A percentile compares a stretch with the other conserved stretches of the same genome.
These are phyloP conservation scores for Mus minutoides DNA, from an alignment of 2,797 vertebrate species.

Conservation along the genomic window DNA sequence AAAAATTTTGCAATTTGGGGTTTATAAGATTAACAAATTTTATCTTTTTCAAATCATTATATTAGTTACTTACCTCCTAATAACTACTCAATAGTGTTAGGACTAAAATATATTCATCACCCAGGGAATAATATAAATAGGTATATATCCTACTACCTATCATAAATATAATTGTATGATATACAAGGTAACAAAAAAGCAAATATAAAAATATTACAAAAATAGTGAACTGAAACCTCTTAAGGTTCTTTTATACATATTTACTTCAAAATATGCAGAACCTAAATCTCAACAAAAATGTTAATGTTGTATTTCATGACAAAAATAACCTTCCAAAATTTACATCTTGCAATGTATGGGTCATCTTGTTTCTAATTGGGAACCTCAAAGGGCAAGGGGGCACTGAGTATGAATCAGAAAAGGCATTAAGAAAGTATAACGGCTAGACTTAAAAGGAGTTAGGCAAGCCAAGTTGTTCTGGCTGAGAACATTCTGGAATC, in stretches of 20 bases:
- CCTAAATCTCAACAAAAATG: not conserved
- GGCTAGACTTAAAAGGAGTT: accelerated
- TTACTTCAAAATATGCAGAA: not conserved
- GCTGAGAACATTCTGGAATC: not conserved
- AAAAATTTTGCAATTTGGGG: not conserved
- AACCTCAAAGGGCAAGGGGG: not conserved
- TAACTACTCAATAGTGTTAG: not conserved
- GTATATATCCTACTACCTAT: not conserved
- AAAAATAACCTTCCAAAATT: not conserved
- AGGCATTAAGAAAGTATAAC: not conserved
- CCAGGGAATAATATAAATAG: not conserved
- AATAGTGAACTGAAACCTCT: not conserved
- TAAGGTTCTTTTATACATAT: not conserved
- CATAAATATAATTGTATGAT: not conserved
- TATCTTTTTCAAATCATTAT: not conserved
- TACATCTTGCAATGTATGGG: not conserved
- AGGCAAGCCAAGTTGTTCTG: not conserved
- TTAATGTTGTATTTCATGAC: not conserved
- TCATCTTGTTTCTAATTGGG: not conserved
- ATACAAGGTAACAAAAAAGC: not conserved
- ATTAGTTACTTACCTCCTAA: not conserved
- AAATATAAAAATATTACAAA: not conserved
- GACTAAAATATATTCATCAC: not conserved
- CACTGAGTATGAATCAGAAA: not conserved
- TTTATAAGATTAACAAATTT: conserved; percentile 25